phyloP scores from a whole-genome alignment of 2,113 vertebrate genomes.

The Cheilinus undulatus region DNA sequence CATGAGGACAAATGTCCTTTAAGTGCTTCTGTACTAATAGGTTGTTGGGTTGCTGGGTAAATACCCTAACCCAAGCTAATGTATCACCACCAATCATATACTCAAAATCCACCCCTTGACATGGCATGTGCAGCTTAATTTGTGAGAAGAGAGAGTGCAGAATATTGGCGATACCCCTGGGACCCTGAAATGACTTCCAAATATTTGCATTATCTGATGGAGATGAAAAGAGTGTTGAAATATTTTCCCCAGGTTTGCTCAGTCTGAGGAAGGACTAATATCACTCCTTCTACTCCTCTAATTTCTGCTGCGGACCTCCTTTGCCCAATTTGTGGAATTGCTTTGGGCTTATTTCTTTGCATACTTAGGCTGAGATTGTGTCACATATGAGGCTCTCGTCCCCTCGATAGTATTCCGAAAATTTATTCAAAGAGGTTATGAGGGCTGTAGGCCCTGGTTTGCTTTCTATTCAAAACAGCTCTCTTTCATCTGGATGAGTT shows the following conservation, averaged over 20 bases:
- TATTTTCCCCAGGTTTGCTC: conserved; percentile 41
- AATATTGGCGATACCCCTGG: conserved; percentile 20
- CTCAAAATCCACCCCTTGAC: background rate
- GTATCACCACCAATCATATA: background rate
- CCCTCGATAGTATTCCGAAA: conserved; percentile 25
- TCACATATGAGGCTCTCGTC: conserved; percentile 34
- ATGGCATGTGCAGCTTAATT: conserved; percentile 31
- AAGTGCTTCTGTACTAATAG: too few species aligned
- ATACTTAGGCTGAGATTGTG: conserved; percentile 39
- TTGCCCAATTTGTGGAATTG: conserved; percentile 36
- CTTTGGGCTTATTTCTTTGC: conserved; percentile 34
- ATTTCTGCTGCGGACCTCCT: conserved; percentile 41
- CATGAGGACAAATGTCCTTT: too few species aligned
- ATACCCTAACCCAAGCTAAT: background rate
- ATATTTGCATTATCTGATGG: conserved; percentile 49
- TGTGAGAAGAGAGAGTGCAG: conserved; percentile 12
- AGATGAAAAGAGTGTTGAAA: conserved; percentile 35
- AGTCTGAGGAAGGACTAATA: conserved; percentile 31
- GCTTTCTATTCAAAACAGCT: conserved; percentile 50
- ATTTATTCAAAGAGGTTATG: conserved; percentile 53
- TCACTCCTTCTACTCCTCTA: conserved; percentile 26
- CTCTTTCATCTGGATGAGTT: conserved; percentile 38
- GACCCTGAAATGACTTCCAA: conserved; percentile 44
- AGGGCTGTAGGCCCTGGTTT: conserved; percentile 34
- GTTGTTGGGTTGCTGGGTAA: background rate